Conservation (phyloP, 1,140 invertebrate species). For the Brachionus rotundiformis region DNA sequence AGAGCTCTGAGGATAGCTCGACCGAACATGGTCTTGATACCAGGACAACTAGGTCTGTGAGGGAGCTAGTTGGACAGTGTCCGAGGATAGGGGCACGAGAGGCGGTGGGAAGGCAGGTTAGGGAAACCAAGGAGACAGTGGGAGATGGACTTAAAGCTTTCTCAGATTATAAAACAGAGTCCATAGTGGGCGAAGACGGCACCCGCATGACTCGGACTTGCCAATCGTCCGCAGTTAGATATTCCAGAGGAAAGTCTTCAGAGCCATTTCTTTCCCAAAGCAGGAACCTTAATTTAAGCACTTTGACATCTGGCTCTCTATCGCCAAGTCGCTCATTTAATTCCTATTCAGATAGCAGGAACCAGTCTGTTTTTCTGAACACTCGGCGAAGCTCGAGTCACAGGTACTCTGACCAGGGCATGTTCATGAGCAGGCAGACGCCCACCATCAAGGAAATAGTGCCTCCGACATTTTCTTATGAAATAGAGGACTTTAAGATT, state of each 20-base stretch:
- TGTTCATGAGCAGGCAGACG: not conserved
- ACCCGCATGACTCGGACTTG: not conserved
- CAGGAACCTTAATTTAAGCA: not conserved
- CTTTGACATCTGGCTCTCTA: not conserved
- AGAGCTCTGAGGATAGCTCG: not conserved
- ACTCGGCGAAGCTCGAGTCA: not conserved
- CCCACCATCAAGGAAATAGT: constrained; percentile 48
- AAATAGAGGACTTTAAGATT: constrained; percentile 31
- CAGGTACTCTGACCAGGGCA: constrained; percentile 18
- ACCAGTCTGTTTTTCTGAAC: not conserved
- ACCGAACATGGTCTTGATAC: not conserved
- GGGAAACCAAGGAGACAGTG: constrained; percentile 17
- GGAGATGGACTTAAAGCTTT: constrained; percentile 19
- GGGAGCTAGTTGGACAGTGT: constrained; percentile 2
- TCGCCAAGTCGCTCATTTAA: not conserved
- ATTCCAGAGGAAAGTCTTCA: constrained; percentile 10
- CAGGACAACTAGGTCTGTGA: not conserved
- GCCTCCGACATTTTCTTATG: constrained; percentile 43
- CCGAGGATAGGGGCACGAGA: constrained; percentile 4
- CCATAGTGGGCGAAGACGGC: constrained; percentile 23
- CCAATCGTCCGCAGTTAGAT: not conserved
- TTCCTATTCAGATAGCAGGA: not conserved
- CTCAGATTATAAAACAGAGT: constrained; percentile 1
- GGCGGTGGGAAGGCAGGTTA: constrained; percentile 37
- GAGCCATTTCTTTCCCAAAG: not conserved